Percentiles rank a stretch among this genome's conserved stretches.
Evolutionary conservation across 2,888 invertebrate genomes (phyloP).

Genomic region (Apotomis capreana): DNA sequence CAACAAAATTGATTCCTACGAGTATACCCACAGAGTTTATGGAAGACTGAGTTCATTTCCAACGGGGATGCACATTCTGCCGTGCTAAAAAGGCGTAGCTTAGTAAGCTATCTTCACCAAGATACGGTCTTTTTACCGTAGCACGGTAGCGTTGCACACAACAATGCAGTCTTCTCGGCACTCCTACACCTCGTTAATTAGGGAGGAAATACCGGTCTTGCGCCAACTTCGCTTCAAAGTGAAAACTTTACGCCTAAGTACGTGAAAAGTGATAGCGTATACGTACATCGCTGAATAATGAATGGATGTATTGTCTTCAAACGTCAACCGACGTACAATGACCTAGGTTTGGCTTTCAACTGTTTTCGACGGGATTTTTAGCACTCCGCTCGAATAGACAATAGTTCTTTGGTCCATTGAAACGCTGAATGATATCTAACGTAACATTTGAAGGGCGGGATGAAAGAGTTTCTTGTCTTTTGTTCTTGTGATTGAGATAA

Average conservation of each 20-base stretch:
- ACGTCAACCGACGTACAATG: conserved; percentile 24
- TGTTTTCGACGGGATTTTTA: neutral
- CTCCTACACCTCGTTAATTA: conserved; percentile 63
- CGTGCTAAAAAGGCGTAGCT: no score
- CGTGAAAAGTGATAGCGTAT: conserved; percentile 60
- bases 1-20: conserved; percentile 28
- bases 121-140: no score
- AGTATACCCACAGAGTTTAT: conserved; percentile 45
- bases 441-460: neutral
- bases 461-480: neutral
- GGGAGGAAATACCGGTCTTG: conserved; percentile 60
- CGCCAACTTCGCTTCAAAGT: conserved; percentile 59
- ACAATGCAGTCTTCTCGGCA: conserved; percentile 58
- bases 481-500: neutral
- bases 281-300: conserved; percentile 35
- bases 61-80: conserved; percentile 48
- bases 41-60: conserved; percentile 52
- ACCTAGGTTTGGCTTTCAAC: conserved; percentile 13
- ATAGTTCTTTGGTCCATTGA: neutral
- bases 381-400: neutral
- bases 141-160: conserved; percentile 45
- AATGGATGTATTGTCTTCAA: conserved; percentile 23
- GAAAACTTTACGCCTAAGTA: conserved; percentile 63
- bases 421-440: neutral
- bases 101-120: no score